A percentile compares a stretch with the other conserved stretches of the same genome.
Evolutionary conservation across 2,888 invertebrate species (phyloP).

Genomic region (Orthosia gracilis): DNA sequence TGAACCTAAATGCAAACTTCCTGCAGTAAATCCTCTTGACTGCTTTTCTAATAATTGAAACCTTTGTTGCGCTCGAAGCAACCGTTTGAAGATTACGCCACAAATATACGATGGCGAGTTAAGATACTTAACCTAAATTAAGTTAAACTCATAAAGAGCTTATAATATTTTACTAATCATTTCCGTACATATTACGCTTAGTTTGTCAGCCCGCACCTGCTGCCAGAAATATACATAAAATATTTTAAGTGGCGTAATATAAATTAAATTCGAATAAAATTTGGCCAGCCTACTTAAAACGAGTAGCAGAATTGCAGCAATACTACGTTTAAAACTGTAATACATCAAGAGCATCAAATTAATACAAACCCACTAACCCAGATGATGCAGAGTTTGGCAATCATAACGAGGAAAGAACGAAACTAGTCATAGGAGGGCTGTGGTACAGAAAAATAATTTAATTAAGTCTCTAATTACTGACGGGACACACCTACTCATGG

Average conservation of each 20-base stretch:
- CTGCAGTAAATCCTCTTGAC: conserved; percentile 43
- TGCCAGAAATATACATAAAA: neutral
- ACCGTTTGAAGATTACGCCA: conserved; percentile 16
- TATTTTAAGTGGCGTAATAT: conserved; percentile 21
- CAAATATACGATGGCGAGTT: neutral
- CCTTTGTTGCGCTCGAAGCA: conserved; percentile 31
- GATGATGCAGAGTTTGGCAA: conserved; percentile 69
- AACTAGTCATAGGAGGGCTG: conserved; percentile 30
- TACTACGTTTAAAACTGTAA: conserved; percentile 60
- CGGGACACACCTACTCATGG: conserved; percentile 42
- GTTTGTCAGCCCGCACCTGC: neutral
- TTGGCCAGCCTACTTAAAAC: conserved; percentile 57
- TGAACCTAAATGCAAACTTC: conserved; percentile 71
- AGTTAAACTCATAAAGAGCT: neutral
- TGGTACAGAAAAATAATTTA: conserved; percentile 31
- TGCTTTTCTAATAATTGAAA: conserved; percentile 34
- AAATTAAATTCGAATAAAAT: conserved; percentile 30
- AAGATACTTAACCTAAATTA: conserved; percentile 26
- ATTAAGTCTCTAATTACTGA: conserved; percentile 35
- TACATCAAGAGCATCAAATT: conserved; percentile 65
- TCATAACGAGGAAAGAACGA: conserved; percentile 58
- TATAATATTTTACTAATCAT: conserved; percentile 17
- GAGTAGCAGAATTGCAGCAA: conserved; percentile 57
- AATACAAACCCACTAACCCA: conserved; percentile 74
- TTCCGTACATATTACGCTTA: neutral